Conservation (phyloP, 2,888 invertebrate species). For the Kryphioiulus occultus region DNA sequence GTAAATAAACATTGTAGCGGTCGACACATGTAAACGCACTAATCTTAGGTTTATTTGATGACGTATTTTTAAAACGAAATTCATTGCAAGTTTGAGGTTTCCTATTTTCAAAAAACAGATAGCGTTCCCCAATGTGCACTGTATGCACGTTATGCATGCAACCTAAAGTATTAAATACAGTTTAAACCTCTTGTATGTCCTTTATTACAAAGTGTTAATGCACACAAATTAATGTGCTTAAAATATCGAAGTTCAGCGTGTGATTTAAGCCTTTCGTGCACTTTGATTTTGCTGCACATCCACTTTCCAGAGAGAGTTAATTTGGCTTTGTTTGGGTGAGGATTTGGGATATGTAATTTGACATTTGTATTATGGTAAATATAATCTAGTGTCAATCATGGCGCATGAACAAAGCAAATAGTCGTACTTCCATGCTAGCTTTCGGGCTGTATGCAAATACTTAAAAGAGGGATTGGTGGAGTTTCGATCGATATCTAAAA, state of each 20-base stretch:
- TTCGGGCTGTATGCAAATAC: constrained; percentile 25
- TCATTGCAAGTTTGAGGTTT: too few species aligned
- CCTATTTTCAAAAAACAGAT: too few species aligned
- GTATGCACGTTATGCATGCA: too few species aligned
- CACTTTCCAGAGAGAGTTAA: not conserved
- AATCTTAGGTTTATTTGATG: too few species aligned
- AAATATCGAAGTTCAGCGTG: not conserved
- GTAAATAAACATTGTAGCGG: too few species aligned
- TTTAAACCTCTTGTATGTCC: not conserved
- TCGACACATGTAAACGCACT: too few species aligned
- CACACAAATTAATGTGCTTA: not conserved
- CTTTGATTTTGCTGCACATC: not conserved
- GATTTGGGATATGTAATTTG: constrained; percentile 39
- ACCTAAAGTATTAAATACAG: too few species aligned
- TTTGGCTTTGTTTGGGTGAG: constrained; percentile 34
- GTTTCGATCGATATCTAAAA: constrained; percentile 7
- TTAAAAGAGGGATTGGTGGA: constrained; percentile 18
- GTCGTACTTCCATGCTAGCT: constrained; percentile 23
- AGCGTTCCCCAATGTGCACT: too few species aligned
- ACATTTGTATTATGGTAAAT: constrained; percentile 39
- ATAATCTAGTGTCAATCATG: constrained; percentile 32
- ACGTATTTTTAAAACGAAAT: too few species aligned
- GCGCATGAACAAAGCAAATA: constrained; percentile 35
- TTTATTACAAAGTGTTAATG: not conserved
- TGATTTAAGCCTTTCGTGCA: not conserved